Percentiles rank a stretch among this genome's conserved stretches.
Conservation (phyloP, 2,888 invertebrate genomes). For the Apantesis nais region DNA sequence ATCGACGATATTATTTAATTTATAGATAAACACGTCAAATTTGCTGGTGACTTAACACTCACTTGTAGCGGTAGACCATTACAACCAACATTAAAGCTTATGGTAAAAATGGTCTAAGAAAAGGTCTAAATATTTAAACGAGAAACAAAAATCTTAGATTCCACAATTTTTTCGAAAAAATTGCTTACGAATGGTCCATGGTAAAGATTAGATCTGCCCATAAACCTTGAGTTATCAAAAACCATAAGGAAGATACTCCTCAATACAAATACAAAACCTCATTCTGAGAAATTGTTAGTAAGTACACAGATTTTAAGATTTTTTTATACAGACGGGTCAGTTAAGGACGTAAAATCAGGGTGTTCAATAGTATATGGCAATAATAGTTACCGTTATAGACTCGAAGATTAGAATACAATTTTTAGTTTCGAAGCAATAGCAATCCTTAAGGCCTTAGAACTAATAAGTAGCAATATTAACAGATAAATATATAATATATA, state of each 20-base stretch:
- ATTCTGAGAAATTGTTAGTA: not conserved
- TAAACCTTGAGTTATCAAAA: not conserved
- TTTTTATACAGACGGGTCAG: not conserved
- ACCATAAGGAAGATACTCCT: not conserved
- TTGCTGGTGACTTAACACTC: not conserved
- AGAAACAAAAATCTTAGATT: not conserved
- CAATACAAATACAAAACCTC: not conserved
- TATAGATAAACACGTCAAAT: not conserved
- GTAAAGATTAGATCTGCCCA: not conserved
- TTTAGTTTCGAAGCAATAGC: constrained; percentile 1
- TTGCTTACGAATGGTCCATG: not conserved
- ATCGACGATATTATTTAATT: constrained; percentile 3
- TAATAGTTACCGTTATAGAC: not conserved
- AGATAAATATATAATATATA: constrained; percentile 1
- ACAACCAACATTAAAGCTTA: not conserved
- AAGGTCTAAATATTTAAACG: not conserved
- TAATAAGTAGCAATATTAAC: too few relatives aligned
- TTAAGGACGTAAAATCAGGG: not conserved
- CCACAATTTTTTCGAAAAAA: too few relatives aligned
- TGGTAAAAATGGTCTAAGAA: not conserved
- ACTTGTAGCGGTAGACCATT: not conserved
- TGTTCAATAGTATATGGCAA: not conserved
- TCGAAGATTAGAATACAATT: not conserved
- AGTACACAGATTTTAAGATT: not conserved
- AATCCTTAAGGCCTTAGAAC: not conserved